Evolutionary conservation across 1,140 invertebrate species (phyloP).

Genomic region (Eumeta japonica): DNA sequence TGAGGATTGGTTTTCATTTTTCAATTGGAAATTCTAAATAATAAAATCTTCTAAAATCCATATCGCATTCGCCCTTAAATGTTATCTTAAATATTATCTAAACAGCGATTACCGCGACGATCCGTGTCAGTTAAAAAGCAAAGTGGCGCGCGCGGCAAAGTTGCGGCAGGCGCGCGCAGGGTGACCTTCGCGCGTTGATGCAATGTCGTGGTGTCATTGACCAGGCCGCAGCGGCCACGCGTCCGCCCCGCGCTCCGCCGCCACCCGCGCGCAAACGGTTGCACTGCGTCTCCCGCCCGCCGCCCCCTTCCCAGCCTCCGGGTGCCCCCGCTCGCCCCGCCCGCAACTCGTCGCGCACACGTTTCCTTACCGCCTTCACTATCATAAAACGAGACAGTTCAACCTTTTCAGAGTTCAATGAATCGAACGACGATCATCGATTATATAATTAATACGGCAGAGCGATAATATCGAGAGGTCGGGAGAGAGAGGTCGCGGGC

Average conservation of each 20-base stretch:
- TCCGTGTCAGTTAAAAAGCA: constrained; percentile 7
- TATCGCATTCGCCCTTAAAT: too few relatives aligned
- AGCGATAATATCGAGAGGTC: too few relatives aligned
- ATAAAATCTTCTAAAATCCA: too few relatives aligned
- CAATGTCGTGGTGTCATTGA: constrained; percentile 54
- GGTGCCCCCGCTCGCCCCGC: constrained; percentile 11
- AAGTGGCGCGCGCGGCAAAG: constrained; percentile 11
- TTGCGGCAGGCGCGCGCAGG: constrained; percentile 18
- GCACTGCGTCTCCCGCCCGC: constrained; percentile 9
- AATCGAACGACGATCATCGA: too few relatives aligned
- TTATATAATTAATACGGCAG: too few relatives aligned
- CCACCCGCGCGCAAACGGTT: constrained; percentile 5
- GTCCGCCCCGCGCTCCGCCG: constrained; percentile 33
- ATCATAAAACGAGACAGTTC: too few relatives aligned
- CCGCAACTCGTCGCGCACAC: constrained; percentile 5
- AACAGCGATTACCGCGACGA: too few relatives aligned
- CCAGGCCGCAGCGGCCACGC: constrained; percentile 40
- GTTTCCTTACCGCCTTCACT: neutral
- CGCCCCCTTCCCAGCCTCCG: constrained; percentile 20
- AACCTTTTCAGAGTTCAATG: too few relatives aligned
- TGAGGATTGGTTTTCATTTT: too few relatives aligned
- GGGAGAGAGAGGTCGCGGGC: too few relatives aligned
- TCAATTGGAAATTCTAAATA: too few relatives aligned
- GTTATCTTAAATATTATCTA: too few relatives aligned
- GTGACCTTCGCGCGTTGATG: constrained; percentile 54